These are phyloP conservation scores for Orchesella flavescens DNA, from an alignment of 2,888 invertebrate species.

Conservation along the genomic window DNA sequence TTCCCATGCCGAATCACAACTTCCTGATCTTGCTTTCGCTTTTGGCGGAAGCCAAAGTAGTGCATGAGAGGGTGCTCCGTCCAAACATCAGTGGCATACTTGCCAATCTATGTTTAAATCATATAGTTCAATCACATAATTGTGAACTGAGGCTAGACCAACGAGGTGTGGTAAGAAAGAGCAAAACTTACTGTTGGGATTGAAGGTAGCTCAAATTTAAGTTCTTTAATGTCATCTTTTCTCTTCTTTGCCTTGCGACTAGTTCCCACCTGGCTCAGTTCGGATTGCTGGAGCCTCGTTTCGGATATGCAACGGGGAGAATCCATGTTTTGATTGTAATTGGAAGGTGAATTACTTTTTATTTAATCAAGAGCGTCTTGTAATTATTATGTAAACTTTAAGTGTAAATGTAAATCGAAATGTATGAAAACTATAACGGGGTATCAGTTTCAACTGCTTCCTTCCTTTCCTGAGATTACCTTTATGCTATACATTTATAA, in stretches of 20 bases:
- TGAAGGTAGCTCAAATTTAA: constrained; percentile 42
- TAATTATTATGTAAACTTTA: background rate
- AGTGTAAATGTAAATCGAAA: background rate
- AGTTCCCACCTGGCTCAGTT: background rate
- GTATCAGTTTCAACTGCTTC: background rate
- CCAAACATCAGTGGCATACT: constrained; percentile 64
- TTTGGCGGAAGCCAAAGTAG: constrained; percentile 61
- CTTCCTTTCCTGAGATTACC: background rate
- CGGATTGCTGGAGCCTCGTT: background rate
- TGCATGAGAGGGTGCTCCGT: constrained; percentile 64
- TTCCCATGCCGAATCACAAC: constrained; percentile 66
- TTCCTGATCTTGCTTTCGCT: constrained; percentile 64
- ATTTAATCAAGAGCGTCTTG: too few relatives aligned
- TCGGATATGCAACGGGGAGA: constrained; percentile 15
- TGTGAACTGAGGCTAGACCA: background rate
- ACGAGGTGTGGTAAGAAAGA: too few relatives aligned
- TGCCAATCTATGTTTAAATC: constrained; percentile 31
- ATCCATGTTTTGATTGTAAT: background rate
- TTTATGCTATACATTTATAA: background rate
- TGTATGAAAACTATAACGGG: background rate
- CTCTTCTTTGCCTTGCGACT: background rate
- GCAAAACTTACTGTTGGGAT: constrained; percentile 43
- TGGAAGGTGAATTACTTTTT: too few relatives aligned
- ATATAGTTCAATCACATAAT: background rate
- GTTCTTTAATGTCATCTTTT: constrained; percentile 29